These are phyloP conservation scores for Dendrolimus houi DNA, from an alignment of 2,888 invertebrate species.

Conservation along the genomic window DNA sequence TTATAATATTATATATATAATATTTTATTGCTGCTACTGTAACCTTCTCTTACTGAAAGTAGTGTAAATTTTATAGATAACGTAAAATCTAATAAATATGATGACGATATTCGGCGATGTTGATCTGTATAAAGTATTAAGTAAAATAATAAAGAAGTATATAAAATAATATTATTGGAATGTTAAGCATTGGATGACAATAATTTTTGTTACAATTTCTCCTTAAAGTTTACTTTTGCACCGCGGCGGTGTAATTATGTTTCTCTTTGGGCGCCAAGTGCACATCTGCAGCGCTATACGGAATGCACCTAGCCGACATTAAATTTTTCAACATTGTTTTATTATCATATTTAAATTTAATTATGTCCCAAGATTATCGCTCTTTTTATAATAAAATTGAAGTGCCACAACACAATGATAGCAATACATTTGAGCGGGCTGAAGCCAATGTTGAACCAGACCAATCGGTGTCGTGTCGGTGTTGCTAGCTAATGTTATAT, in stretches of 20 bases:
- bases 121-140: slow-evolving; percentile 62
- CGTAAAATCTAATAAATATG: slow-evolving; percentile 27
- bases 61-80: slow-evolving; percentile 53
- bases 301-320: not conserved
- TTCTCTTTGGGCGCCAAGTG: slow-evolving; percentile 14
- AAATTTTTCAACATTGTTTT: not conserved
- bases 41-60: slow-evolving; percentile 18
- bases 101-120: slow-evolving; percentile 36
- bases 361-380: not conserved
- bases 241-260: slow-evolving; percentile 22
- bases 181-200: slow-evolving; percentile 73
- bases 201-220: slow-evolving; percentile 67
- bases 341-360: not conserved
- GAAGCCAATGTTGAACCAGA: slow-evolving; percentile 49
- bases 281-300: not conserved
- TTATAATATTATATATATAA: slow-evolving; percentile 3
- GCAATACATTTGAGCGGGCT: slow-evolving; percentile 54
- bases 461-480: slow-evolving; percentile 69
- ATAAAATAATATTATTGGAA: slow-evolving; percentile 37
- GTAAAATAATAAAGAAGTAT: slow-evolving; percentile 20
- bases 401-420: slow-evolving; percentile 20
- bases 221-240: slow-evolving; percentile 35
- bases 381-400: not conserved
- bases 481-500: slow-evolving; percentile 39
- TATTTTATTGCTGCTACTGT: slow-evolving; percentile 32